A percentile compares a stretch with the other conserved stretches of the same genome.
These are phyloP conservation scores for Andricus grossulariae DNA, from an alignment of 1,140 invertebrate genomes.

Conservation along the genomic window DNA sequence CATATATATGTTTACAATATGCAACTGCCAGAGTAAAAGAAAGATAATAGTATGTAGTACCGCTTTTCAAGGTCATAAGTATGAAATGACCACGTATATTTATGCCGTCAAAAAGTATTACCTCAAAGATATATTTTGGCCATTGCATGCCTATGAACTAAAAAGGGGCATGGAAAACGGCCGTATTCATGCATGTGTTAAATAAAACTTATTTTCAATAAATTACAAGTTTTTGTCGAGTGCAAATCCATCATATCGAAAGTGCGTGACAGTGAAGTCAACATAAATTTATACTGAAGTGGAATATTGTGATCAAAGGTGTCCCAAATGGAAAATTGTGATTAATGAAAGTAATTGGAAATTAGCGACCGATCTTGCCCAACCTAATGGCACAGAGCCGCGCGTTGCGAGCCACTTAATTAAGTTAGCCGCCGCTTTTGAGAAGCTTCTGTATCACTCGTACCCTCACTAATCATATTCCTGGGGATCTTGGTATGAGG, in stretches of 20 bases:
- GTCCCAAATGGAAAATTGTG: conserved; percentile 71
- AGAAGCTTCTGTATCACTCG: conserved; percentile 71
- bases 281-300: neutral
- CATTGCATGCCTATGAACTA: too few species aligned
- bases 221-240: too few species aligned
- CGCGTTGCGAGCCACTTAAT: conserved; percentile 67
- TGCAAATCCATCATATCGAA: neutral
- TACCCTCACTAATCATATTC: conserved; percentile 70
- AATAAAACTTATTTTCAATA: neutral
- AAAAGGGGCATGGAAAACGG: too few species aligned
- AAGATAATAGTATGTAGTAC: too few species aligned
- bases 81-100: too few species aligned
- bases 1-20: too few species aligned
- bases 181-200: too few species aligned
- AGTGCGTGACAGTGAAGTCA: neutral
- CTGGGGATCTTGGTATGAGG: conserved; percentile 67
- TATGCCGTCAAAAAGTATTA: too few species aligned
- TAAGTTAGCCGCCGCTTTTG: conserved; percentile 71
- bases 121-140: too few species aligned
- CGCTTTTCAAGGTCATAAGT: too few species aligned
- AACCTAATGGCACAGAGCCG: conserved; percentile 65
- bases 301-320: conserved; percentile 66
- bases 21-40: too few species aligned
- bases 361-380: conserved; percentile 74
- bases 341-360: conserved; percentile 73